These are phyloP conservation scores for Ophion obscuratus DNA, from an alignment of 2,888 invertebrate species.

Conservation along the genomic window DNA sequence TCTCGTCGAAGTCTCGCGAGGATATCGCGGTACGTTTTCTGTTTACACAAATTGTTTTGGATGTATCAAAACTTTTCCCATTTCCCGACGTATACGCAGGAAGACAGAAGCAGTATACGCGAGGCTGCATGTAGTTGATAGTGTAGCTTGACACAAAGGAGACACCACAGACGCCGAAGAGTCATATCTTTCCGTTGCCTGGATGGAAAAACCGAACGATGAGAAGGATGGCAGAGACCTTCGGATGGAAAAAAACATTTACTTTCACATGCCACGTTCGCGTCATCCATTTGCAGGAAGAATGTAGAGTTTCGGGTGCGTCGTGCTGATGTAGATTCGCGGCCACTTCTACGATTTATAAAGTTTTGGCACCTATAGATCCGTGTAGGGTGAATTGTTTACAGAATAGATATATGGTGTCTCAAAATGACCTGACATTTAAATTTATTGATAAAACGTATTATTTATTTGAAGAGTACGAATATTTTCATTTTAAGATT, in stretches of 20 bases:
- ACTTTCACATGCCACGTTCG: constrained; percentile 57
- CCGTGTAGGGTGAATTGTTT: too few species aligned
- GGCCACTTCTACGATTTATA: neutral
- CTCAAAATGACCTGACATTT: too few species aligned
- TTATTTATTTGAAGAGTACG: too few species aligned
- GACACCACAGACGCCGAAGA: neutral
- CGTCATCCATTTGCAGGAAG: constrained; percentile 63
- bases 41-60: constrained; percentile 27
- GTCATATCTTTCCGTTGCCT: constrained; percentile 4
- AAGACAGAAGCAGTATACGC: constrained; percentile 1
- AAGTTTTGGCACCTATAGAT: too few species aligned
- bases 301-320: constrained; percentile 63
- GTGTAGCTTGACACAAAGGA: neutral
- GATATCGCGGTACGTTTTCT: constrained; percentile 34
- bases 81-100: constrained; percentile 5
- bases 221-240: constrained; percentile 17
- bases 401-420: too few species aligned
- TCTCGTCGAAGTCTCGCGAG: constrained; percentile 20
- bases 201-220: constrained; percentile 11
- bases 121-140: neutral
- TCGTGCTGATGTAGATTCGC: constrained; percentile 59
- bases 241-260: constrained; percentile 16
- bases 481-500: too few species aligned
- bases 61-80: constrained; percentile 62
- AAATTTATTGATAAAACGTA: too few species aligned